Percentiles rank a stretch among this genome's conserved stretches.
Conservation (phyloP, 1,140 invertebrate genomes). For the Trichonephila clavipes region DNA sequence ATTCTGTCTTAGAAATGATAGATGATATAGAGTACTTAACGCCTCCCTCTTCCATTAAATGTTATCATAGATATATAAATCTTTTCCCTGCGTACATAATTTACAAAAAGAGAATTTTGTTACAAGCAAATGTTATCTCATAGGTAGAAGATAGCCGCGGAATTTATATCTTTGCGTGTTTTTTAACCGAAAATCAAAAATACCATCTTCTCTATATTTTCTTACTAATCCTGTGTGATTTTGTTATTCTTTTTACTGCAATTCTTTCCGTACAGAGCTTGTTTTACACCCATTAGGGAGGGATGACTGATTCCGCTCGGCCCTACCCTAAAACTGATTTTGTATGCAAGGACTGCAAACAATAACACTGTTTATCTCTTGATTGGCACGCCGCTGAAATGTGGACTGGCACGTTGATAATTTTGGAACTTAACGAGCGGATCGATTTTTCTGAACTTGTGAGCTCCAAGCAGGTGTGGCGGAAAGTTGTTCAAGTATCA, state of each 20-base stretch:
- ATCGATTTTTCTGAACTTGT: constrained; percentile 65
- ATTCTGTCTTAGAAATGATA: too few species aligned
- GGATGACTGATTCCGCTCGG: not conserved
- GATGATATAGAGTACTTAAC: too few species aligned
- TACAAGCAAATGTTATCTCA: too few species aligned
- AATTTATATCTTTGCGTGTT: too few species aligned
- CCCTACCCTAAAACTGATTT: not conserved
- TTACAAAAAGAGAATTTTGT: too few species aligned
- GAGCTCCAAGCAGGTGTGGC: constrained; percentile 59
- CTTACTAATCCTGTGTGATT: not conserved
- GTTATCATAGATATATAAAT: too few species aligned
- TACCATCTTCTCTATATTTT: not conserved
- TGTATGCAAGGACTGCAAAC: constrained; percentile 28
- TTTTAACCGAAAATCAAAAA: too few species aligned
- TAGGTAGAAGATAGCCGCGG: too few species aligned
- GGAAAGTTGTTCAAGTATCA: constrained; percentile 54
- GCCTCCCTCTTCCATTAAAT: too few species aligned
- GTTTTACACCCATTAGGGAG: not conserved
- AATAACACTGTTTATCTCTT: constrained; percentile 24
- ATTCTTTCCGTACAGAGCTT: not conserved
- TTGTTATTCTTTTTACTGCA: not conserved
- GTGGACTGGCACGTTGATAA: not conserved
- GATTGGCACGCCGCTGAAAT: constrained; percentile 36
- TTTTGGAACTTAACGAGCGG: not conserved
- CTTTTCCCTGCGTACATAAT: too few species aligned